Percentiles rank a stretch among this genome's conserved stretches.
Conservation (phyloP, 2,888 invertebrate genomes). For the Dicyrtoma fusca region DNA sequence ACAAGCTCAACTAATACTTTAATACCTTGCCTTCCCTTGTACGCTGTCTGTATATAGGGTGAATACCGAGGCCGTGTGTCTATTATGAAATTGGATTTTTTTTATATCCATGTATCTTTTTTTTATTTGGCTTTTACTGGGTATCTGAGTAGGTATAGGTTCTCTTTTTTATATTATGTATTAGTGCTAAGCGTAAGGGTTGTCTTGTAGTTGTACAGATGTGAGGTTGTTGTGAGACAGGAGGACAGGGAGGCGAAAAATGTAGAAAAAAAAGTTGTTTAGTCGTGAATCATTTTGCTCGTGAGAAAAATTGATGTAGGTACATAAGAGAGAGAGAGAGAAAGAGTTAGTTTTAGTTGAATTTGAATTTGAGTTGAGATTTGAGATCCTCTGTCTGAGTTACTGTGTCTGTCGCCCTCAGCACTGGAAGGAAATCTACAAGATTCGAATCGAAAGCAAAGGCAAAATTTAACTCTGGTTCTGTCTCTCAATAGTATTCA, state of each 20-base stretch:
- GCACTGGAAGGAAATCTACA: no score
- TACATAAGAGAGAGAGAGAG: neutral
- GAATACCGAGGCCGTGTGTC: neutral
- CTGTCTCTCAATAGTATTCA: no score
- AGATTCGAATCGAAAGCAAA: no score
- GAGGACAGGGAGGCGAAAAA: constrained; percentile 19
- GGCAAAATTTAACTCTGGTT: no score
- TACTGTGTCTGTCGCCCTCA: no score
- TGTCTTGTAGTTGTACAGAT: neutral
- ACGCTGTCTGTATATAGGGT: neutral
- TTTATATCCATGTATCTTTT: no score
- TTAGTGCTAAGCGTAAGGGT: no score
- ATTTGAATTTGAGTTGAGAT: neutral
- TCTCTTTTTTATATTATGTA: no score
- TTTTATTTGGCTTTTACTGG: no score
- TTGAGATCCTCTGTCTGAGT: neutral
- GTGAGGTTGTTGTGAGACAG: neutral
- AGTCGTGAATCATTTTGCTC: constrained; percentile 34
- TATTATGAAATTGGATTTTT: constrained; percentile 33
- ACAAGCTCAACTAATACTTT: neutral
- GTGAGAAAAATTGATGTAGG: constrained; percentile 27
- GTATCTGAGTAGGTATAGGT: no score
- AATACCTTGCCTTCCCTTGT: constrained; percentile 5
- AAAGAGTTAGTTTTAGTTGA: neutral
- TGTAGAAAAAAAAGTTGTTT: constrained; percentile 27